These are phyloP conservation scores for Stictocephala bisonia DNA, from an alignment of 2,888 invertebrate genomes.

Conservation along the genomic window DNA sequence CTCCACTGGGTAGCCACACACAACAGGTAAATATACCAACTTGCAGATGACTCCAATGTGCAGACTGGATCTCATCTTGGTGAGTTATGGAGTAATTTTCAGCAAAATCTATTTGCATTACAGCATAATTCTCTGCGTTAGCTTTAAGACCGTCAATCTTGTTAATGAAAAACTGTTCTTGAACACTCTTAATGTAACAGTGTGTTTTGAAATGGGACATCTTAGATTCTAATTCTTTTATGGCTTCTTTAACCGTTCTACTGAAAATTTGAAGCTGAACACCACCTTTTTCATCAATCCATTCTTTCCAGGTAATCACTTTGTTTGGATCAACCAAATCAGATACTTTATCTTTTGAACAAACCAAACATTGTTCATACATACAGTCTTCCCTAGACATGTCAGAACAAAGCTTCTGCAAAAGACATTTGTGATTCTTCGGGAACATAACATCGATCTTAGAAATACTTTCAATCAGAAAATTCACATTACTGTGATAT, in stretches of 20 bases:
- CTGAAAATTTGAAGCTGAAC: too few species aligned
- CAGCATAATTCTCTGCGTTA: constrained; percentile 11
- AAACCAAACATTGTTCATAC: too few species aligned
- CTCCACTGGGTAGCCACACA: constrained; percentile 25
- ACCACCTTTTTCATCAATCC: too few species aligned
- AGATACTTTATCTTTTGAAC: too few species aligned
- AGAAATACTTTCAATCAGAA: too few species aligned
- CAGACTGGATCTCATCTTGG: constrained; percentile 29
- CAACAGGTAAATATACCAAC: constrained; percentile 30
- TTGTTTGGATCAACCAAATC: too few species aligned
- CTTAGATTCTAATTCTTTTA: constrained; percentile 25
- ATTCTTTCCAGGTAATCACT: too few species aligned
- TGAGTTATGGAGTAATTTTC: constrained; percentile 28
- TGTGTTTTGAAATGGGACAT: constrained; percentile 22
- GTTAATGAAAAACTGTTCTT: constrained; percentile 28
- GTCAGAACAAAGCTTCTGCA: too few species aligned
- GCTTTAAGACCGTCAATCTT: constrained; percentile 7
- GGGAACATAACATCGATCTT: too few species aligned
- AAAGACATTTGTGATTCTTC: too few species aligned
- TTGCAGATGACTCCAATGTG: constrained; percentile 30
- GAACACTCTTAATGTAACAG: constrained; percentile 24
- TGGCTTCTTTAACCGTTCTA: constrained; percentile 18
- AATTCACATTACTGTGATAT: too few species aligned
- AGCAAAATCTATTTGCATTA: constrained; percentile 24
- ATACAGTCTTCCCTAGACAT: too few species aligned